Evolutionary conservation across 2,113 vertebrate genomes (phyloP).

Genomic region (Lontra canadensis): DNA sequence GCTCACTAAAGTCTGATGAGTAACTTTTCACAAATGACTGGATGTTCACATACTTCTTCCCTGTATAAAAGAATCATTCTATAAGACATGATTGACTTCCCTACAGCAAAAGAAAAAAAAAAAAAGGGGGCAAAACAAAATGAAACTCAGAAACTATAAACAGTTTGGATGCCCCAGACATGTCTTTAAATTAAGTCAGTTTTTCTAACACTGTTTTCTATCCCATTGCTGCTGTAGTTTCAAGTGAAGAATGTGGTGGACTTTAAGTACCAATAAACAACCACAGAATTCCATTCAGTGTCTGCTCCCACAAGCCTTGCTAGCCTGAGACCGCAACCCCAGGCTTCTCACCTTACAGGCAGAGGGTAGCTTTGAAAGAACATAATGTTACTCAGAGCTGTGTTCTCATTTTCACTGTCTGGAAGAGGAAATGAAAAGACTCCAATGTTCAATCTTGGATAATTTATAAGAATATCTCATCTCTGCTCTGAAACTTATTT

Average conservation of each 20-base stretch:
- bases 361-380: slow-evolving; percentile 9
- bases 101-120: background rate
- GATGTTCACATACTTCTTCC: background rate
- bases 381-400: background rate
- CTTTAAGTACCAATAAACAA: background rate
- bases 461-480: slow-evolving; percentile 45
- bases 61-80: background rate
- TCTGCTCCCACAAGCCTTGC: background rate
- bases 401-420: slow-evolving; percentile 46
- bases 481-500: slow-evolving; percentile 30
- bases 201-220: background rate
- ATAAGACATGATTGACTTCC: background rate
- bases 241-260: background rate
- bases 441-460: slow-evolving; percentile 28
- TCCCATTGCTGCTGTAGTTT: background rate
- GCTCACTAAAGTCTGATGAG: background rate
- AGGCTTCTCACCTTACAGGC: background rate
- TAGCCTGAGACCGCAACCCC: background rate
- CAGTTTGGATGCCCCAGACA: background rate
- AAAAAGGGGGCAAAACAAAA: background rate
- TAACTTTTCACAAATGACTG: background rate
- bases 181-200: background rate
- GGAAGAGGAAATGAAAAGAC: slow-evolving; percentile 24
- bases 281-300: background rate
- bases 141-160: slow-evolving; percentile 25